These are phyloP conservation scores for Drosophila miranda DNA, from an alignment of 1,140 invertebrate species.

Conservation along the genomic window DNA sequence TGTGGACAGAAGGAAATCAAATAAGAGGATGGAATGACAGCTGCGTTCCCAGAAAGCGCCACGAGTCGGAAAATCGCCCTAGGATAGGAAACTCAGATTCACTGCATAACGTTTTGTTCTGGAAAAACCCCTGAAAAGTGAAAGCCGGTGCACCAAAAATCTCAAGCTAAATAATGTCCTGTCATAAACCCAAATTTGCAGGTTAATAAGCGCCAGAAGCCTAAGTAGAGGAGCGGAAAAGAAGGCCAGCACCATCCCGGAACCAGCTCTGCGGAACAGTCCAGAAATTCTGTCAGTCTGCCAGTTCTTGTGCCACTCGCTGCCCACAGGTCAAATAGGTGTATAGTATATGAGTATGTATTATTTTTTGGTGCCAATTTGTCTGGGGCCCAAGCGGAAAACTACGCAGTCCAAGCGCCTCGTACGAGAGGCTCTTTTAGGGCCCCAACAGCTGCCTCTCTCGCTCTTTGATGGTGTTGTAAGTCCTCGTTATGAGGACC, in stretches of 20 bases:
- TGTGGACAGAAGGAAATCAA: too few relatives aligned
- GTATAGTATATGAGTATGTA: slow-evolving; percentile 13
- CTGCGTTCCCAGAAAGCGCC: too few relatives aligned
- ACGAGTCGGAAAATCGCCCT: too few relatives aligned
- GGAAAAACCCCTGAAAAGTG: slow-evolving; percentile 4
- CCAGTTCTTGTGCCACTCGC: slow-evolving; percentile 31
- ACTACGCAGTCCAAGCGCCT: slow-evolving; percentile 34
- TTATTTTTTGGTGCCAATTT: slow-evolving; percentile 51
- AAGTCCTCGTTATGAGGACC: slow-evolving; percentile 1
- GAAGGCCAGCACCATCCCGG: slow-evolving; percentile 17
- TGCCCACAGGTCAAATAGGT: slow-evolving; percentile 41
- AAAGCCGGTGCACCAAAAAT: slow-evolving; percentile 30
- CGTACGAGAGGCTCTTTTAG: slow-evolving; percentile 15
- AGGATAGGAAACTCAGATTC: too few relatives aligned
- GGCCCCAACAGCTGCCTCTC: slow-evolving; percentile 18
- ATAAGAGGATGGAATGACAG: too few relatives aligned
- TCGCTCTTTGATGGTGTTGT: slow-evolving; percentile 12
- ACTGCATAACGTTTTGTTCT: too few relatives aligned
- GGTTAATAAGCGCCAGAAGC: slow-evolving; percentile 27
- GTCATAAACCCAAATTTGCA: slow-evolving; percentile 14
- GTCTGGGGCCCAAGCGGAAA: slow-evolving; percentile 46
- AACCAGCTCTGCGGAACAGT: not conserved
- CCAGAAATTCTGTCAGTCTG: slow-evolving; percentile 56
- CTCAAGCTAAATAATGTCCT: slow-evolving; percentile 49
- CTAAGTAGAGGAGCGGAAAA: slow-evolving; percentile 4